Base-by-base conservation (phyloP, 2,888 invertebrate species). In the Theretra japonica region DNA sequence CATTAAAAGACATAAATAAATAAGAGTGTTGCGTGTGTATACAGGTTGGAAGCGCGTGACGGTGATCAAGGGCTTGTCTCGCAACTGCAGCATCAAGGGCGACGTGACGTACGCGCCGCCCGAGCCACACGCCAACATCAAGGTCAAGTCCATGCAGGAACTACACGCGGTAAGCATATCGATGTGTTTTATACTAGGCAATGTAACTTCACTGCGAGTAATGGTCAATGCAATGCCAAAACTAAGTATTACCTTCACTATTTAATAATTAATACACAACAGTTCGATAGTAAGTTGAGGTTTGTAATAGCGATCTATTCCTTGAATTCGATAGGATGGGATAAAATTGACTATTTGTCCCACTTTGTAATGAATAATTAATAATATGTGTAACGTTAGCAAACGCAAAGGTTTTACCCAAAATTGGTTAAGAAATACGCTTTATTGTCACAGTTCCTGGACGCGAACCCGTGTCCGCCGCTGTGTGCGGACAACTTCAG, bases 11-110 rank as follows among this genome's bases (percentile, higher is more conserved):
- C n/a, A n/a, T n/a, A n/a, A n/a, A n/a, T n/a, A n/a, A n/a, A n/a
- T n/a, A n/a, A 21, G 17, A 25, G 17, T 48, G 17, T 28, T 57
- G 11, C 28, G 3, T 28, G 4, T 41, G 8, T 48, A 71, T 53
- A 0, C 89, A 91, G 98, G 98, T 74, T 99, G 99, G 99, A 97
- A 97, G 82, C 95, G 99, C n/a, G 97, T 98, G 87, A 99, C 99
- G 0, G 95, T 98, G 71, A 98, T 99, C 82, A 96, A 97, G 76
- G 97, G 98, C 6, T 95, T 99, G 11, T 98, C 98, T 7, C 96
- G 97, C 79, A 97, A 96, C 82, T 98, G 98, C 57, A 96, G 97
- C 76, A 96, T 98, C 77, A 97, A 97, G 79, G 99, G 99, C n/a
- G 99, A 99, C 85, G 99, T 99, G 65, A 96, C 96, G 73, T 99